Conservation (phyloP, 2,797 vertebrate species). For the Furcifer pardalis region DNA sequence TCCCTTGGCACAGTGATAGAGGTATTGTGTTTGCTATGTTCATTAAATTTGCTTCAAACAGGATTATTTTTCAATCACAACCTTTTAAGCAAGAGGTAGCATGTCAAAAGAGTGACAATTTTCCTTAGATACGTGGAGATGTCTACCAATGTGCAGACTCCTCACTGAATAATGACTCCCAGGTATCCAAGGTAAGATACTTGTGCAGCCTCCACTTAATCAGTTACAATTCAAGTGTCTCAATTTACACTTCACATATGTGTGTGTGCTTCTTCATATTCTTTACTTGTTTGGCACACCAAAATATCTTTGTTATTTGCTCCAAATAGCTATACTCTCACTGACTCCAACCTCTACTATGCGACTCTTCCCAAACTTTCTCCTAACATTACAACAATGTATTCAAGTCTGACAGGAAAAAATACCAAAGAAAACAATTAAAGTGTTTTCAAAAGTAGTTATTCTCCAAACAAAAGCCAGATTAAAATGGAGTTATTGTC, state of each 20-base stretch:
- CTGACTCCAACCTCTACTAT: constrained; percentile 36
- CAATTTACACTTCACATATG: constrained; percentile 9
- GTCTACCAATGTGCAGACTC: no score
- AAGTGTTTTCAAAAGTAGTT: constrained; percentile 42
- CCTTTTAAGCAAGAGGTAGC: constrained; percentile 19
- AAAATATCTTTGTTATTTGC: neutral
- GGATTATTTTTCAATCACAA: constrained; percentile 1
- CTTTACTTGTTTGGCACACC: constrained; percentile 24
- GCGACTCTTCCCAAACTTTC: constrained; percentile 27
- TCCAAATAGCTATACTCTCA: constrained; percentile 12
- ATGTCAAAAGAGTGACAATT: constrained; percentile 38
- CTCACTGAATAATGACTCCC: no score
- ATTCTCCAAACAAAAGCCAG: constrained; percentile 44
- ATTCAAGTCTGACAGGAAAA: constrained; percentile 54
- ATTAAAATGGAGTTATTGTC: constrained; percentile 62
- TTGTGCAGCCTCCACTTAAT: constrained; percentile 21
- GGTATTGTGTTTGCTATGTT: constrained; percentile 21
- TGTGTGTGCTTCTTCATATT: neutral
- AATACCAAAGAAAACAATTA: constrained; percentile 55
- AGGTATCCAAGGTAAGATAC: no score
- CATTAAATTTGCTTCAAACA: constrained; percentile 39
- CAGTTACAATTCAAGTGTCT: constrained; percentile 35
- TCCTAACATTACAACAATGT: constrained; percentile 36
- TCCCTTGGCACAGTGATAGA: constrained; percentile 13
- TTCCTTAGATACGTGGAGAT: constrained; percentile 37